A percentile compares a stretch with the other conserved stretches of the same genome.
Conservation (phyloP, 2,113 vertebrate genomes). For the Origma solitaria region DNA sequence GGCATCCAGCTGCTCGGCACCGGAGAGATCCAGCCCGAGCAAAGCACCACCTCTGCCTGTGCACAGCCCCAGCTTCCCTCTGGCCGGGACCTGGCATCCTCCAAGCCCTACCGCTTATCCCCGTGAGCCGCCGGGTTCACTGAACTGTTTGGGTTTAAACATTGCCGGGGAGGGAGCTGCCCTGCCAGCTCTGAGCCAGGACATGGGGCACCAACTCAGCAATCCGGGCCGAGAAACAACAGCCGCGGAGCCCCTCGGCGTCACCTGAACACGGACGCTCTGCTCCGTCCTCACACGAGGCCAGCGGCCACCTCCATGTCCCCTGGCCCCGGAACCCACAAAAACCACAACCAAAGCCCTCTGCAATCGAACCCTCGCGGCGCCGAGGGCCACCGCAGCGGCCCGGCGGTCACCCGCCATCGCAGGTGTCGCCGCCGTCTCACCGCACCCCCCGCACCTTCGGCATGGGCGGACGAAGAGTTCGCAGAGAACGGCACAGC, state of each 20-base stretch:
- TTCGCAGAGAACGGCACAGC: neutral
- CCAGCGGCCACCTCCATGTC: neutral
- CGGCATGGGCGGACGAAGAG: neutral
- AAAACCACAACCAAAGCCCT: rapidly evolving
- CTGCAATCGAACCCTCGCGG: rapidly evolving
- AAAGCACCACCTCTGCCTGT: neutral
- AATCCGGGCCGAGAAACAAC: neutral
- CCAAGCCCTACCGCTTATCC: rapidly evolving
- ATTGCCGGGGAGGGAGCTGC: neutral
- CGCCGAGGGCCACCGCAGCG: neutral
- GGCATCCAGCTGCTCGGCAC: neutral
- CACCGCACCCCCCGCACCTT: neutral
- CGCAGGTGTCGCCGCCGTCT: neutral
- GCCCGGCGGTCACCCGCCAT: neutral
- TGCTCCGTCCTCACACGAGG: neutral
- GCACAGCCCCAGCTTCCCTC: rapidly evolving
- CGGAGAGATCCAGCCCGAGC: neutral
- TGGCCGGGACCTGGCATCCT: neutral
- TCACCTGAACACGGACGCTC: neutral
- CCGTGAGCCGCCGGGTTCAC: neutral
- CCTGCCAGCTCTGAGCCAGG: neutral
- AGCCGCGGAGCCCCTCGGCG: neutral
- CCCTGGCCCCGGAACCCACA: neutral
- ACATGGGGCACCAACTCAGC: neutral
- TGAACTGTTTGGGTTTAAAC: neutral